Conservation (phyloP, 2,797 vertebrate genomes). For the Rhodeus uyekii region DNA sequence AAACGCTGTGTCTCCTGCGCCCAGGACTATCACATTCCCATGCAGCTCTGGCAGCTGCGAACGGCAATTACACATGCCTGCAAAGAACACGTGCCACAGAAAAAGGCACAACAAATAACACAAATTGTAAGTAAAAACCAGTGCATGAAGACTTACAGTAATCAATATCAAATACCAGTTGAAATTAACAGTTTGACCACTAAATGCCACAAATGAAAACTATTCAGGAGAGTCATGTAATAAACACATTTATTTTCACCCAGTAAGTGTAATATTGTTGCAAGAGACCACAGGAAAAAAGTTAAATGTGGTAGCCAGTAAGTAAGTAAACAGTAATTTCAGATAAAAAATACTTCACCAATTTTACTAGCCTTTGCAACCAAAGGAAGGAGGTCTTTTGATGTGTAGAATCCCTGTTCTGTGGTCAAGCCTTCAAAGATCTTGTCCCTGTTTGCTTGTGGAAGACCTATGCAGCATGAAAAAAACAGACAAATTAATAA, state of each 20-base stretch:
- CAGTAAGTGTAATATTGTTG: not conserved
- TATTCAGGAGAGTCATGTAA: not conserved
- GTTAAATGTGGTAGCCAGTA: not conserved
- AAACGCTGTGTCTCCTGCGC: constrained; percentile 94
- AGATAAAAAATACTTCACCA: constrained; percentile 62
- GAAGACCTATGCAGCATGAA: constrained; percentile 72
- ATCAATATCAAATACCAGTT: not conserved
- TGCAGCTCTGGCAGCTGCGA: constrained; percentile 80
- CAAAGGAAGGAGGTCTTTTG: constrained; percentile 81
- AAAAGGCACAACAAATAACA: not conserved
- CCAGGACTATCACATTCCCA: constrained; percentile 88
- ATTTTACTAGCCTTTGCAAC: constrained; percentile 82
- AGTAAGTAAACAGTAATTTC: not conserved
- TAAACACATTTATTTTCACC: not conserved
- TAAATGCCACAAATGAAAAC: not conserved
- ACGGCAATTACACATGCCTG: constrained; percentile 89
- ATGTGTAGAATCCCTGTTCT: constrained; percentile 80
- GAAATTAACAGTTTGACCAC: not conserved
- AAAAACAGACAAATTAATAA: constrained; percentile 3
- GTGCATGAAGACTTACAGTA: not conserved
- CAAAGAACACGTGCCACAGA: not conserved
- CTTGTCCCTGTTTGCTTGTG: constrained; percentile 76
- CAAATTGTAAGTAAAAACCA: not conserved
- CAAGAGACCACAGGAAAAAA: not conserved
- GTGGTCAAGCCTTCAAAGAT: constrained; percentile 75